Evolutionary conservation across 2,113 vertebrate genomes (phyloP), one percentile per base, ranked within the genome.

Genomic region (Anolis sagrei): DNA sequence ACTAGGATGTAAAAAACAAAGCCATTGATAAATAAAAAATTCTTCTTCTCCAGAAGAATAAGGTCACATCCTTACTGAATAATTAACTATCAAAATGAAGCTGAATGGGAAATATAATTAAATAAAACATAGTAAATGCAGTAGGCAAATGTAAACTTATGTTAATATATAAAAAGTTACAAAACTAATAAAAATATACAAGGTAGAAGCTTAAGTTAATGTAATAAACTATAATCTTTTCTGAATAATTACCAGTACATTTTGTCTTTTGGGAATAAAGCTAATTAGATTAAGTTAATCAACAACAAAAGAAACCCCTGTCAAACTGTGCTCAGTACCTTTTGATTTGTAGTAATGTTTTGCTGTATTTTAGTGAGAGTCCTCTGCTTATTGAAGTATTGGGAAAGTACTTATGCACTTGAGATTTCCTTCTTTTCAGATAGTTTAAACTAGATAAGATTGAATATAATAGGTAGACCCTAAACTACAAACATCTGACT

Each of bases 121-220:
- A 90, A 66, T 89, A 77, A 86, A 85, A 89, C 1, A 74, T 78
- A 87, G 88, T 85, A 92, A 83, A 92, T 54, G 76, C 66, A 2
- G 76, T 36, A 9, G 78, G 76, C 16, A 88, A 88, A 68, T 83
- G 18, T n/a, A 87, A 54, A 84, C 84, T 86, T 87, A 86, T 64
- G 86, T 93, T 91, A 92, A 79, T 81, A 91, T 93, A 92, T 86
- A 66, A 54, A 73, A 94, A 93, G 90, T 85, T 86, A 69, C 75
- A 88, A 79, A 51, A 5, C 80, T 87, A 92, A 88, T 91, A 90
- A 83, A 89, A 93, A 87, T 79, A 79, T 10, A 77, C 36, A 54
- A 92, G 93, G 91, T 89, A 90, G 27, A 4, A 81, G 82, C 86
- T 64, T 69, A 78, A 34, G 79, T 51, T 90, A 93, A 80, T 87